Conservation (phyloP, 2,888 invertebrate genomes). For the Tribolium freemani region DNA sequence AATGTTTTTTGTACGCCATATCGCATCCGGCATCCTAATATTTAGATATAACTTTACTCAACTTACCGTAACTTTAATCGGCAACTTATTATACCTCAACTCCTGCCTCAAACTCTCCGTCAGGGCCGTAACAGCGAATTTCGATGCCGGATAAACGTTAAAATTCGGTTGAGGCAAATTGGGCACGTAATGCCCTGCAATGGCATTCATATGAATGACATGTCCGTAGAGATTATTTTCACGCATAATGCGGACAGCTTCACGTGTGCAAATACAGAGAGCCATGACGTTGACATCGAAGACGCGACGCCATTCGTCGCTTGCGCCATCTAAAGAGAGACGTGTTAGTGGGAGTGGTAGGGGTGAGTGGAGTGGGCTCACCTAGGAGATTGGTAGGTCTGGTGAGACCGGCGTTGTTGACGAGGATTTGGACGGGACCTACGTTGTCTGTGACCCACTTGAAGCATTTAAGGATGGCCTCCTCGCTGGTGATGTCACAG, state of each 20-base stretch:
- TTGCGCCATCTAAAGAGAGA: constrained; percentile 46
- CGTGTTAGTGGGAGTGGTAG: not conserved
- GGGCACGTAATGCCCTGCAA: constrained; percentile 50
- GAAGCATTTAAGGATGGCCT: constrained; percentile 52
- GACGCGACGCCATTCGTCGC: constrained; percentile 51
- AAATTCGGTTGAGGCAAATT: constrained; percentile 42
- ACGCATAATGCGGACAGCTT: constrained; percentile 53
- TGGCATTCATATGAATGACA: constrained; percentile 54
- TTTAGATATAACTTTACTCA: not conserved
- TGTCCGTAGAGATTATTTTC: constrained; percentile 51
- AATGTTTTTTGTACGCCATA: too few relatives aligned
- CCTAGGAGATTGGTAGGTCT: not conserved
- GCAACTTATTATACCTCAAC: constrained; percentile 41
- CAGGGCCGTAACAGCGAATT: constrained; percentile 55
- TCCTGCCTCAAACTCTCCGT: constrained; percentile 53
- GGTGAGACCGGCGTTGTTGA: constrained; percentile 53
- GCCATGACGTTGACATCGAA: constrained; percentile 17
- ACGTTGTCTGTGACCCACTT: constrained; percentile 52
- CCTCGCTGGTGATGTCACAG: constrained; percentile 54
- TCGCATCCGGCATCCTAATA: too few relatives aligned
- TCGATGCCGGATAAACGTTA: constrained; percentile 54
- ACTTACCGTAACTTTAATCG: constrained; percentile 51
- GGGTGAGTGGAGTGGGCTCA: not conserved
- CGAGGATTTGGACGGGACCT: constrained; percentile 53
- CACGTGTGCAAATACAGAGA: constrained; percentile 43